Evolutionary conservation across 2,888 invertebrate genomes (phyloP).

Genomic region (Sinohyriopsis cumingii): DNA sequence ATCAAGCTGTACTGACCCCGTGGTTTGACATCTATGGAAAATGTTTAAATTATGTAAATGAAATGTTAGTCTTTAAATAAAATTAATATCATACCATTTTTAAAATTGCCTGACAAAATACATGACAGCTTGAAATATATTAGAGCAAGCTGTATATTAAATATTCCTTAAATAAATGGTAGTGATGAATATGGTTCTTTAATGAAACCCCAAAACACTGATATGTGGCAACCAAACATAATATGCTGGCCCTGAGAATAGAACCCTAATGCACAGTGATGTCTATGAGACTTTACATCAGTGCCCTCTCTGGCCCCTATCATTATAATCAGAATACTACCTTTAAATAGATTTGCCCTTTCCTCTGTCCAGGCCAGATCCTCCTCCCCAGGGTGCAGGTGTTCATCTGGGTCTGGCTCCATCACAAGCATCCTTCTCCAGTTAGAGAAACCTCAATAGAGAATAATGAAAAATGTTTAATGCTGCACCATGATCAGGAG

Average conservation of each 20-base stretch:
- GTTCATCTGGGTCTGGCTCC: conserved; percentile 60
- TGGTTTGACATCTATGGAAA: conserved; percentile 43
- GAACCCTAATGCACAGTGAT: too few species aligned
- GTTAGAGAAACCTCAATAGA: too few species aligned
- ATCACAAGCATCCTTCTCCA: conserved; percentile 15
- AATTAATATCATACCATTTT: neutral
- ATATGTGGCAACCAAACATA: too few species aligned
- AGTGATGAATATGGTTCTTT: too few species aligned
- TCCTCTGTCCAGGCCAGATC: conserved; percentile 49
- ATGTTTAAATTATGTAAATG: too few species aligned
- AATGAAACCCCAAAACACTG: too few species aligned
- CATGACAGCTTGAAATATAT: neutral
- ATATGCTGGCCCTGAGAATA: too few species aligned
- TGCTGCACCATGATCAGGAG: too few species aligned
- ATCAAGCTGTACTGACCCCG: conserved; percentile 63
- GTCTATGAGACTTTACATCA: neutral
- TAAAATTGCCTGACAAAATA: neutral
- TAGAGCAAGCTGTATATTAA: neutral
- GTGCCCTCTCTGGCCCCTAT: conserved; percentile 1
- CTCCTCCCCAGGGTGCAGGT: conserved; percentile 54
- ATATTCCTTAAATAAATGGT: neutral
- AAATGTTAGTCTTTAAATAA: conserved; percentile 1
- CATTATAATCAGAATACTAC: conserved; percentile 14
- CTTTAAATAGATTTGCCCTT: conserved; percentile 33
- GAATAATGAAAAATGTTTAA: too few species aligned